Percentiles rank a stretch among this genome's conserved stretches.
Evolutionary conservation across 2,797 vertebrate species (phyloP).

Genomic region (Oreochromis grahami): DNA sequence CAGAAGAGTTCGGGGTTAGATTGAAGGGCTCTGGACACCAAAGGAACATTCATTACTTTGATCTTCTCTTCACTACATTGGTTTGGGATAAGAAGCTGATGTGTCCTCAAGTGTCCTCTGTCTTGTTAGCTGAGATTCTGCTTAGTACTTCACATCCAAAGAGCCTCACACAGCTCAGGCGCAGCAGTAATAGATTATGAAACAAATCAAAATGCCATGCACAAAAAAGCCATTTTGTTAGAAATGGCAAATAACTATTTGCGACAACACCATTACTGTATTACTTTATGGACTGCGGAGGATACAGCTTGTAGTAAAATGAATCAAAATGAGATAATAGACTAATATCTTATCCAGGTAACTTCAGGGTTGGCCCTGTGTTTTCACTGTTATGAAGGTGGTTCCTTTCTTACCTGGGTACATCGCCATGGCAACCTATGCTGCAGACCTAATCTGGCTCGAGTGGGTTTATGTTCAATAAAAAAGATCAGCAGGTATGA

Average conservation of each 20-base stretch:
- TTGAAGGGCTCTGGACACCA: background rate
- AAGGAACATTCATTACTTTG: slow-evolving; percentile 34
- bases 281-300: background rate
- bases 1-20: background rate
- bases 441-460: background rate
- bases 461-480: background rate
- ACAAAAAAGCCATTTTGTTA: slow-evolving; percentile 9
- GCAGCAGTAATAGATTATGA: slow-evolving; percentile 1
- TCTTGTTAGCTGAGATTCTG: slow-evolving; percentile 35
- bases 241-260: slow-evolving; percentile 13
- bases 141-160: slow-evolving; percentile 7
- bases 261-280: background rate
- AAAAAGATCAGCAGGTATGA: background rate
- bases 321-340: background rate
- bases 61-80: slow-evolving; percentile 29
- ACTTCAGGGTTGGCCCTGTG: background rate
- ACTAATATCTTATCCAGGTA: background rate
- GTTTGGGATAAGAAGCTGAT: slow-evolving; percentile 29
- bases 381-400: background rate
- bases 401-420: background rate
- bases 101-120: slow-evolving; percentile 33
- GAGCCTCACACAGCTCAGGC: background rate
- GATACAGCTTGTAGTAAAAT: background rate
- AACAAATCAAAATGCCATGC: slow-evolving; percentile 19
- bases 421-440: background rate